Evolutionary conservation across 30 jellyfish, hydroid and myxozoan genomes (phyloP), one percentile per base, ranked within the genome.

Genomic region (Nemopilema nomurai): DNA sequence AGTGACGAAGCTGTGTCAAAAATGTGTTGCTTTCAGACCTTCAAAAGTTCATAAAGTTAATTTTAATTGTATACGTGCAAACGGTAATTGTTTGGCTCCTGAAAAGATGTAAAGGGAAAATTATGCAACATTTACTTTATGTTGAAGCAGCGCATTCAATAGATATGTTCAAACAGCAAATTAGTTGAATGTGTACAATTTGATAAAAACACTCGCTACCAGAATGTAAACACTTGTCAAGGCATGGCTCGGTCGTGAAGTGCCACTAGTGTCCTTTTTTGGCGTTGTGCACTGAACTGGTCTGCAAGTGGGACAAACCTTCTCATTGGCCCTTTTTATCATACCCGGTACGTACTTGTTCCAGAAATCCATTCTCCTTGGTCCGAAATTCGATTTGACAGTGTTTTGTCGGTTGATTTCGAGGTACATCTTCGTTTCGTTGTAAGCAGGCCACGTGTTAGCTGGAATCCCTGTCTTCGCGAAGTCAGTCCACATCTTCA

Each of bases 391-490:
- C 27, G 67, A 20, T 8, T 65, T 51, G 0, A 83, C 91, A 3
- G 73, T 31, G 25, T 18, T 21, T 1, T 71, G 70, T 26, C 17
- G 6, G 25, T 49, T 65, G 62, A 83, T 83, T 9, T 83, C 74
- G 20, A 83, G 64, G 50, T 83, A 83, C 49, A 28, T 71, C 53
- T 27, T 57, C 0, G 20, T 0, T 1, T 19, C 52, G 62, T 62
- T 62, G 22, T 4, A 69, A 7, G 51, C 28, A 51, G 91, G 86
- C 91, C 84, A 62, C 49, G 62, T 49, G 25, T 71, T 57, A 29
- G 65, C 80, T n/a, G 91, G 91, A 28, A 70, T 71, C 64, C 91
- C 91, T 1, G 84, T 70, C 49, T 71, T 71, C 18, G 91, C 91
- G 23, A 83, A 83, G 24, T 83, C 74, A 26, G 91, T 65, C 91